A percentile compares a stretch with the other conserved stretches of the same genome.
Evolutionary conservation across 2,888 invertebrate genomes (phyloP).

Genomic region (Allolobophora icterica): DNA sequence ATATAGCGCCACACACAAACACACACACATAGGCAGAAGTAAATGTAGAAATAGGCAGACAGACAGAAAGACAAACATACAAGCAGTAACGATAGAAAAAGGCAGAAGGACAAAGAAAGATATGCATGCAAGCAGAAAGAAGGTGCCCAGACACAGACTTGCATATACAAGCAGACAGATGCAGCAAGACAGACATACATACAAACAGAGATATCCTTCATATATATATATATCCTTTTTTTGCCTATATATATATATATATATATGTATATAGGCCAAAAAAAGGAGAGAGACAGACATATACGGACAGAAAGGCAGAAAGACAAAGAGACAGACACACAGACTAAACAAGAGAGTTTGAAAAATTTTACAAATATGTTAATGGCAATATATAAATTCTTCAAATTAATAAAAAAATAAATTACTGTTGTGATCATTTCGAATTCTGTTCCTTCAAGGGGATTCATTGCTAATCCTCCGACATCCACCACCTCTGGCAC

Average conservation of each 20-base stretch:
- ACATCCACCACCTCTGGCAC: conserved; percentile 51
- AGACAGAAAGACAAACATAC: background rate
- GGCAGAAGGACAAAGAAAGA: background rate
- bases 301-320: background rate
- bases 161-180: background rate
- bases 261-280: background rate
- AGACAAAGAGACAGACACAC: background rate
- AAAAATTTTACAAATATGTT: background rate
- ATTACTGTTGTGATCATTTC: conserved; percentile 65
- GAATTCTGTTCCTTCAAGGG: conserved; percentile 65
- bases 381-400: background rate
- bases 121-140: background rate
- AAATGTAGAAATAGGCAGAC: background rate
- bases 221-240: too few relatives aligned
- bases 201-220: too few relatives aligned
- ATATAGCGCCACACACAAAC: background rate
- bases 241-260: too few relatives aligned
- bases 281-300: background rate
- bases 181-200: background rate
- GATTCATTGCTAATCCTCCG: conserved; percentile 60
- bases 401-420: background rate
- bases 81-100: background rate
- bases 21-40: background rate
- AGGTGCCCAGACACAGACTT: background rate
- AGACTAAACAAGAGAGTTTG: background rate